Base-by-base conservation (phyloP, 2,797 vertebrate species). In the Rhinoraja longicauda region DNA sequence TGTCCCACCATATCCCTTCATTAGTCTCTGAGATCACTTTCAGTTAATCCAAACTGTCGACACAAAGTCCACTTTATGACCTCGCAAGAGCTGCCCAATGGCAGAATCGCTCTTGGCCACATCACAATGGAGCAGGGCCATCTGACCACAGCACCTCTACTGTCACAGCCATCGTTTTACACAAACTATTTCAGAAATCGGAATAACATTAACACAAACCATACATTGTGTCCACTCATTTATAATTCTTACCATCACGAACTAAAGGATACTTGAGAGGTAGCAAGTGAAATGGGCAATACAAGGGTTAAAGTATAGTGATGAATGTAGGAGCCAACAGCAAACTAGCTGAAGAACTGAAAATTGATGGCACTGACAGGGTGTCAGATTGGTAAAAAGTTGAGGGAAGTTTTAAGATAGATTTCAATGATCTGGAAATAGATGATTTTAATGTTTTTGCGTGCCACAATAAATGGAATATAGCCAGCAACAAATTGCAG, bases 81-180 rank as follows among this genome's bases (percentile, higher is more conserved):
- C 64, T 91, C 88, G 88, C 64, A 45, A 59, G 59, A 62, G 53
- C 82, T 86, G 82, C 12, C 36, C 88, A 91, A 21, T 91, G 88
- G 70, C 88, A 91, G 62, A 72, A 62, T 64, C 21, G 64, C 64
- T 72, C 26, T 32, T 15, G 15, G 8, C 72, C 32, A 91, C 88
- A 72, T 91, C 88, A 91, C 45, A 91, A 91, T 70, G 88, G 32
- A 72, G 32, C 36, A 36, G 64, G 32, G 36, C 36, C 24, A 64
- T 45, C 88, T 62, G 10, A 57, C 39, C 81, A 26, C 1, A 21
- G 9, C 81, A 24, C 7, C 64, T 7, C 21, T 57, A n/a, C 45
- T 82, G 39, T 59, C 59, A 62, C 57, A 26, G 1, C 57, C n/a
- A n/a, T 86, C 59, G 0, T 57, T 82, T 57, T 82, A 81, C 10